Base-by-base conservation (phyloP, 2,888 invertebrate species). In the Unio pictorum region DNA sequence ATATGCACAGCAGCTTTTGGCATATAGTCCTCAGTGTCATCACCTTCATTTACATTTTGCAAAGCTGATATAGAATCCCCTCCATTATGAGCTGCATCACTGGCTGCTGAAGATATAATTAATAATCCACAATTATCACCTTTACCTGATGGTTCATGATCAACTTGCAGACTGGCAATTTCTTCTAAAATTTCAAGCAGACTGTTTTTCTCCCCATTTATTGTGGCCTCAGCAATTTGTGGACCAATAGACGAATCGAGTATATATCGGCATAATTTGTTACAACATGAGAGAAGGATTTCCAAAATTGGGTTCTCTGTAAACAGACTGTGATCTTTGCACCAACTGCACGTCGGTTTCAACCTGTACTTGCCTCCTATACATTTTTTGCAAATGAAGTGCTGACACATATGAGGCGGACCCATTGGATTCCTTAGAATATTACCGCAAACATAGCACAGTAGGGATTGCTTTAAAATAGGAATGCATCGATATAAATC, bases 361-460 rank as follows among this genome's bases (percentile, higher is more conserved):
- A 96, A 92, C 88, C 94, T 94, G 91, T 96, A 96, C 81, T 94
- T 93, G 5, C 95, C 95, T 63, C 95, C 95, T 86, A 94, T 92
- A 89, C 97, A 97, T 67, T 93, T 92, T 82, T 93, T 94, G 90
- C 97, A 97, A 58, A 97, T 95, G 91, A 95, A 95, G 91, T 97
- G 97, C 89, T 95, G 95, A 91, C 97, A 97, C 76, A 93, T 93
- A 82, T 93, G 93, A 28, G 93, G 93, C 23, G 96, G 95, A 56
- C 95, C 94, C 87, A 94, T 94, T 8, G 97, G 96, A 87, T 95
- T 94, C 80, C 94, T 93, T 69, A 96, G 90, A 79, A 97, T 92
- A 88, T 94, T 94, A 74, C 94, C 94, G 90, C 97, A 97, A 68
- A 96, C 96, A 69, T 95, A 95, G 91, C 97, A 97, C 81, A 95